Evolutionary conservation across 1,140 invertebrate species (phyloP), one percentile per base, ranked within the genome.

Genomic region (Cydia amplana): DNA sequence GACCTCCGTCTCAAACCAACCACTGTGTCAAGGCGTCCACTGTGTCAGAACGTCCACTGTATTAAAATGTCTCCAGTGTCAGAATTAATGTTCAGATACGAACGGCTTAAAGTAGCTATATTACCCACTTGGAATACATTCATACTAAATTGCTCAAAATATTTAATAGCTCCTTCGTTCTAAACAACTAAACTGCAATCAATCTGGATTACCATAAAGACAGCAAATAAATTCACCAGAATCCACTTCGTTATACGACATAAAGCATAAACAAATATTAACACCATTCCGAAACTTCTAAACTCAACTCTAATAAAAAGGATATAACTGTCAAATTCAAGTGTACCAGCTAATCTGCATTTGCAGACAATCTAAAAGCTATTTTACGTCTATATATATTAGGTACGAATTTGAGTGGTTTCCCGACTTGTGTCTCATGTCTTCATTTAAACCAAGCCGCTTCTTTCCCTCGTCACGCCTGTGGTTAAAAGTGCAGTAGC

Each of bases 391-490:
- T 23, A 12, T 23, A 23, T 1, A 23, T 32, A 67, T 70, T 18
- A 32, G 32, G 36, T 70, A 43, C 18, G n/a, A 70, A 36, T 36
- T 70, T 10, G 5, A 32, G 64, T 65, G 65, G 65, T 32, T n/a
- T 40, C 65, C 28, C 14, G 28, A 40, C 16, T 40, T 70, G 65
- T 18, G 32, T 70, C 28, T 23, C 65, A 70, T 36, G 65, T 70
- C 65, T 70, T 70, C 65, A 70, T 70, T 43, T 70, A 70, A 40
- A 18, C 14, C 5, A 10, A 28, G 32, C 28, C 16, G 65, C 28
- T 65, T 65, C 64, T 18, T 65, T 32, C 65, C 65, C 25, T 36
- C n/a, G 65, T 70, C 65, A 36, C 65, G 65, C 28, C 65, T 70
- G 65, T n/a, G 65, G 55, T 23, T 60, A 12, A 18, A 60, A 23